Evolutionary conservation across 2,113 vertebrate genomes (phyloP).

Genomic region (Pachycephala philippinensis): DNA sequence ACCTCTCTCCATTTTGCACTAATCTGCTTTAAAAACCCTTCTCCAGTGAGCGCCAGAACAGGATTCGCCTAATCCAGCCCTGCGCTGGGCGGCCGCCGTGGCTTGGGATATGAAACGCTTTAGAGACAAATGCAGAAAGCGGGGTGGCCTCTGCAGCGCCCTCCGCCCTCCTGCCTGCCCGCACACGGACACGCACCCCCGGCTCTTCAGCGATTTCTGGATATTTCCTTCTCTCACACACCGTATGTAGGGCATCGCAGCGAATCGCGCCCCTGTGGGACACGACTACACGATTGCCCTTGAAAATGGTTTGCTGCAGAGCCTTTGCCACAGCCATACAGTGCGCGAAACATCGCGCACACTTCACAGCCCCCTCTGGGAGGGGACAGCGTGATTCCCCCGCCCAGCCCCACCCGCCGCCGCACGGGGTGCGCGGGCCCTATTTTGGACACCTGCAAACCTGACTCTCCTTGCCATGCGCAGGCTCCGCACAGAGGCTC

Average conservation of each 20-base stretch:
- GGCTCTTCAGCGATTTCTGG: accelerated
- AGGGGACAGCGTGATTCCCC: not conserved
- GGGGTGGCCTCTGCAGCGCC: not conserved
- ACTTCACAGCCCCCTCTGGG: accelerated
- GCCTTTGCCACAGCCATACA: not conserved
- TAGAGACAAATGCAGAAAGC: accelerated
- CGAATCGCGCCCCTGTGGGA: too few relatives aligned
- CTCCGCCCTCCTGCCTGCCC: not conserved
- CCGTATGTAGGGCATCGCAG: not conserved
- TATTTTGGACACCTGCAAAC: not conserved
- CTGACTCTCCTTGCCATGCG: accelerated
- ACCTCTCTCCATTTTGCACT: not conserved
- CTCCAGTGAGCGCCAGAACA: not conserved
- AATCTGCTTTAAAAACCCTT: not conserved
- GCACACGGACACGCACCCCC: not conserved
- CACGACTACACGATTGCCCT: accelerated
- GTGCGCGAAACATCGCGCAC: accelerated
- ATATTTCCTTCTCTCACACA: accelerated
- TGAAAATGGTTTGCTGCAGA: not conserved
- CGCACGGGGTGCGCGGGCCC: accelerated
- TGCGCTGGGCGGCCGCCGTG: not conserved
- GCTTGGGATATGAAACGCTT: not conserved
- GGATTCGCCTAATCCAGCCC: not conserved
- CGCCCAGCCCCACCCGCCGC: not conserved
- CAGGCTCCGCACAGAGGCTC: not conserved